A percentile compares a stretch with the other conserved stretches of the same genome.
Conservation (phyloP, 2,888 invertebrate species). For the Volucella zonaria region DNA sequence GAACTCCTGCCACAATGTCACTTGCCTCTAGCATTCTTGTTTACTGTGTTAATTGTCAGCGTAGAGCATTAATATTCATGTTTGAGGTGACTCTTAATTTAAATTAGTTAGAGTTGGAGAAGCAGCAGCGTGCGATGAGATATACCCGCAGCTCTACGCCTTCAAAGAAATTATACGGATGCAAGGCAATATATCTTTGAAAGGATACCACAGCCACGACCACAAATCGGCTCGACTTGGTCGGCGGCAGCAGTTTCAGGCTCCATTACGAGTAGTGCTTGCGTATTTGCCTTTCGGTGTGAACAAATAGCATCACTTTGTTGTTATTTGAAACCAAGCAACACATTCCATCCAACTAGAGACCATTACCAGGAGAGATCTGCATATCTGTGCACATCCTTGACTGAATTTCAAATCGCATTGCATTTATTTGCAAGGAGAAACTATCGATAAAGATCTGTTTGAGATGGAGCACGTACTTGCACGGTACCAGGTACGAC, state of each 20-base stretch:
- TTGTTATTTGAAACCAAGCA: constrained; percentile 39
- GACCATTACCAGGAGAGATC: constrained; percentile 35
- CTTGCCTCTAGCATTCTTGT: constrained; percentile 43
- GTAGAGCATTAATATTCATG: constrained; percentile 76
- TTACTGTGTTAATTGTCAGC: constrained; percentile 75
- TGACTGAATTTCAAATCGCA: constrained; percentile 68
- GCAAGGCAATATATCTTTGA: constrained; percentile 58
- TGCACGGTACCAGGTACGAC: no score
- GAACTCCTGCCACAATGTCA: constrained; percentile 27
- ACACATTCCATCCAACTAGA: constrained; percentile 3
- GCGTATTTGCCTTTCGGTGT: constrained; percentile 50
- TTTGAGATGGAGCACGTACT: constrained; percentile 59
- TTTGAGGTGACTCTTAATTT: constrained; percentile 75
- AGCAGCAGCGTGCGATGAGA: constrained; percentile 17
- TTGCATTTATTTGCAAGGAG: constrained; percentile 67
- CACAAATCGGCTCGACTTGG: constrained; percentile 1
- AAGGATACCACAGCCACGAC: constrained; percentile 50
- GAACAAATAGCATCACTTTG: constrained; percentile 64
- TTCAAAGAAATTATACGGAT: constrained; percentile 43
- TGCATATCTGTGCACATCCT: constrained; percentile 65
- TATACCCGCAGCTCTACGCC: constrained; percentile 33
- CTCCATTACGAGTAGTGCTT: background rate
- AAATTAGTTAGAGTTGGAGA: constrained; percentile 63
- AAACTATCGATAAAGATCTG: constrained; percentile 70
- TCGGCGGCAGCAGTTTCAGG: constrained; percentile 5